phyloP scores from a whole-genome alignment of 2,888 invertebrate genomes.

The Trissolcus brochymenae region DNA sequence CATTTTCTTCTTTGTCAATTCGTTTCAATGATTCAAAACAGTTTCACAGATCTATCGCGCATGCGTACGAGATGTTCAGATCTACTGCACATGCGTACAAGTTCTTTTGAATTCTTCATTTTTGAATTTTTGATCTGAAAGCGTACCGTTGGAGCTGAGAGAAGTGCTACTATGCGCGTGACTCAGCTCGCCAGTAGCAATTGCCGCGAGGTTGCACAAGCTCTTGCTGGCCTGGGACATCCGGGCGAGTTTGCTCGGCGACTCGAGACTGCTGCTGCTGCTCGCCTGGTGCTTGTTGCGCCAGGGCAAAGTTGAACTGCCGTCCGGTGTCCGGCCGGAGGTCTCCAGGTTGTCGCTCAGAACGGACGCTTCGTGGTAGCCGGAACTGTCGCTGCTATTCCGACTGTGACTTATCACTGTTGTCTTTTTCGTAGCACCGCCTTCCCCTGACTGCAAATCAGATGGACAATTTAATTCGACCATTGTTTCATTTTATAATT shows the following conservation, averaged over 20 bases:
- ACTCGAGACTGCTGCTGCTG: conserved; percentile 62
- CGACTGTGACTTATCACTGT: conserved; percentile 82
- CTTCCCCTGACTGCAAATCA: conserved; percentile 38
- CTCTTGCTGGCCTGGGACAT: conserved; percentile 74
- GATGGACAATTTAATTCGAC: neutral
- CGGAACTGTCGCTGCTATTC: conserved; percentile 85
- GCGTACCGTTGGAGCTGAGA: conserved; percentile 72
- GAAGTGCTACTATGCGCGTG: conserved; percentile 72
- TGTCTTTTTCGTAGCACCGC: conserved; percentile 66
- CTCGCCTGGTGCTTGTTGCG: conserved; percentile 67
- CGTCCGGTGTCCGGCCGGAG: conserved; percentile 68
- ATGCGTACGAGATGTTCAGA: no score
- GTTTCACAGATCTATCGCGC: no score
- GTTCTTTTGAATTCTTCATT: no score
- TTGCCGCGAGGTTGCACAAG: conserved; percentile 68
- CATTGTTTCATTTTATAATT: neutral
- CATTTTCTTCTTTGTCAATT: no score
- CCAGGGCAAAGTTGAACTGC: conserved; percentile 70
- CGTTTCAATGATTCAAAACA: no score
- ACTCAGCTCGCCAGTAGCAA: conserved; percentile 64
- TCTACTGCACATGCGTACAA: no score
- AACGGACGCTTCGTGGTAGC: conserved; percentile 84
- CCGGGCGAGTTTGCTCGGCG: conserved; percentile 69
- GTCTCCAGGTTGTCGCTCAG: conserved; percentile 80
- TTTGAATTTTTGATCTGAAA: no score